Conservation (phyloP, 2,113 vertebrate species). For the Apus apus region DNA sequence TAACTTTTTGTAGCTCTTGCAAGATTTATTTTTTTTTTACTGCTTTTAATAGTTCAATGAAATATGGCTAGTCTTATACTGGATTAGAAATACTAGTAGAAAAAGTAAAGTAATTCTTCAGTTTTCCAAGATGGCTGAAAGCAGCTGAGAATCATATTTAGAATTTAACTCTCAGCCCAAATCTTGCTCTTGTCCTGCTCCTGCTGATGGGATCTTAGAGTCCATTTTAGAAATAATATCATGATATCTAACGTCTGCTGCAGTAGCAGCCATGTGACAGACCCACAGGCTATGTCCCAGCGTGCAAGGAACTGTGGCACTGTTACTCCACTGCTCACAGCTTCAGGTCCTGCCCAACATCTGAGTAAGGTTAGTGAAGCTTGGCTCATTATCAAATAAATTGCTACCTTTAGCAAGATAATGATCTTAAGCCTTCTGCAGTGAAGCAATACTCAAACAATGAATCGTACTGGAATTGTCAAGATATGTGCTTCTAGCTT, state of each 20-base stretch:
- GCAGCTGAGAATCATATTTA: background rate
- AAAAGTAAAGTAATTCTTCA: background rate
- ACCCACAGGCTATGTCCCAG: background rate
- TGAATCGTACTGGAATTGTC: slow-evolving; percentile 14
- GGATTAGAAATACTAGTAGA: background rate
- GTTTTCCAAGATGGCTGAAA: background rate
- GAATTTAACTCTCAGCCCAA: background rate
- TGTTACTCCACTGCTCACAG: background rate
- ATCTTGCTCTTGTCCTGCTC: background rate
- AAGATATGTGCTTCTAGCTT: background rate
- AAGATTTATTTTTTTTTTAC: background rate
- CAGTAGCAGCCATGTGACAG: background rate
- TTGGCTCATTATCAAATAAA: slow-evolving; percentile 46
- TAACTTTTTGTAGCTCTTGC: background rate
- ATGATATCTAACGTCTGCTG: background rate
- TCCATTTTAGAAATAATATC: background rate
- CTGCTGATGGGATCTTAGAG: background rate
- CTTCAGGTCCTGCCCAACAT: background rate
- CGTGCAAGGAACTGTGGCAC: background rate
- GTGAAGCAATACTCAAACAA: slow-evolving; percentile 9
- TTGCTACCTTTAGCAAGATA: slow-evolving; percentile 45
- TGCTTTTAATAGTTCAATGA: background rate
- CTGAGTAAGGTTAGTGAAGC: background rate
- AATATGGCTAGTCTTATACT: background rate
- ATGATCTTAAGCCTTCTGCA: slow-evolving; percentile 23